A percentile compares a stretch with the other conserved stretches of the same genome.
phyloP scores from a whole-genome alignment of 1,140 invertebrate genomes.

The Sitophilus oryzae region DNA sequence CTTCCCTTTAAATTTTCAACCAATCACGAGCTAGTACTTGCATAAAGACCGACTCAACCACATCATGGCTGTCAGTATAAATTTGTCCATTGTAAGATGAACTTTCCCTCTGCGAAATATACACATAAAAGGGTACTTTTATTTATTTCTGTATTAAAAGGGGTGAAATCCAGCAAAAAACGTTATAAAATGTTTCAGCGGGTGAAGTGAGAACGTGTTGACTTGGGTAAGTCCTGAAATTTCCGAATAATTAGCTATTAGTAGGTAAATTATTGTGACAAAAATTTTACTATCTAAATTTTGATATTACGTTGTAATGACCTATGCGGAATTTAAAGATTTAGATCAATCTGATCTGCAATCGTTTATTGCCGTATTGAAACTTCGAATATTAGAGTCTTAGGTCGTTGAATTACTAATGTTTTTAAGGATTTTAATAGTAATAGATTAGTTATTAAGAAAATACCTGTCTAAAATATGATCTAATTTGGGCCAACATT shows the following conservation, averaged over 20 bases:
- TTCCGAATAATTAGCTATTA: too few relatives aligned
- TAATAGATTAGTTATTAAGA: too few relatives aligned
- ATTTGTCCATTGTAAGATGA: constrained; percentile 74
- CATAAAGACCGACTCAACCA: constrained; percentile 71
- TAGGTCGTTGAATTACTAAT: too few relatives aligned
- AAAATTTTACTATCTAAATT: not conserved
- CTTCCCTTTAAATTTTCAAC: constrained; percentile 38
- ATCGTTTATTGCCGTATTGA: too few relatives aligned
- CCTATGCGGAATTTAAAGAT: not conserved
- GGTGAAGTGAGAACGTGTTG: constrained; percentile 27
- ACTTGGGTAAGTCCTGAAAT: constrained; percentile 26
- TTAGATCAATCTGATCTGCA: not conserved
- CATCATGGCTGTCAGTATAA: constrained; percentile 85
- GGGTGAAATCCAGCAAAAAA: constrained; percentile 24
- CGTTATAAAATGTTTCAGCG: constrained; percentile 34
- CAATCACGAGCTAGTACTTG: constrained; percentile 58
- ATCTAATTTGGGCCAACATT: constrained; percentile 3
- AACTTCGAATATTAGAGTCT: too few relatives aligned
- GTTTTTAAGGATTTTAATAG: too few relatives aligned
- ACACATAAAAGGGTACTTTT: constrained; percentile 35
- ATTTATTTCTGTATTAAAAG: constrained; percentile 31
- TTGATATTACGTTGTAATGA: not conserved
- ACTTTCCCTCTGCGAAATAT: constrained; percentile 63
- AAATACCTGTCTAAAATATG: too few relatives aligned
- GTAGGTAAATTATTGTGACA: too few relatives aligned